phyloP scores from a whole-genome alignment of 2,113 vertebrate species.

The Heloderma charlesbogerti region DNA sequence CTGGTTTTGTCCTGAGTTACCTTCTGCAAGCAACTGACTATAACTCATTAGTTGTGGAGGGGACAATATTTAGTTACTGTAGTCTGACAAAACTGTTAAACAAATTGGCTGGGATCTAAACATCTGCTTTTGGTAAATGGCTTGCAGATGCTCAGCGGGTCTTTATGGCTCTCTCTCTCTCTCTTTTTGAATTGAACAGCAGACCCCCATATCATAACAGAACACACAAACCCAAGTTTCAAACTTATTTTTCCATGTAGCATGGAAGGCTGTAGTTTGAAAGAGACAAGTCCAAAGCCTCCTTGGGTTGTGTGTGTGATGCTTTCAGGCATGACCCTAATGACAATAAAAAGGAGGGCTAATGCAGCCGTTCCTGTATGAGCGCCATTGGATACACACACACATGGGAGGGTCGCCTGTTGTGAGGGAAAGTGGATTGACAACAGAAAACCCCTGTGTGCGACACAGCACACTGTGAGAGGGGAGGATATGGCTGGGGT shows the following conservation, averaged over 20 bases:
- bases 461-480: no score
- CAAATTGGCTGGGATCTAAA: background rate
- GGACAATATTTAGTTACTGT: background rate
- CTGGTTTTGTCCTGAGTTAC: constrained; percentile 6
- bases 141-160: background rate
- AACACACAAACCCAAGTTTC: background rate
- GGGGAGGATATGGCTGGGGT: background rate
- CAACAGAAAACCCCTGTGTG: background rate
- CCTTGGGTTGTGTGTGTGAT: background rate
- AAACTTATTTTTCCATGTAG: background rate
- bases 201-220: background rate
- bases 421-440: background rate
- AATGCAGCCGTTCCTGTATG: background rate
- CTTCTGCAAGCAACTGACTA: constrained; percentile 26
- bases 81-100: background rate
- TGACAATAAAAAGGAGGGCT: background rate
- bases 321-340: background rate
- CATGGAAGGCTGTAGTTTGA: background rate
- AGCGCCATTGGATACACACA: background rate
- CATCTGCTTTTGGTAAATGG: background rate
- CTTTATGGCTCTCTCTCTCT: background rate
- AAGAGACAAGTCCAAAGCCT: background rate
- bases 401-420: background rate
- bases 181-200: background rate
- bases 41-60: constrained; percentile 40